Base-by-base conservation (phyloP, 2,797 vertebrate genomes). In the Pristis pectinata region DNA sequence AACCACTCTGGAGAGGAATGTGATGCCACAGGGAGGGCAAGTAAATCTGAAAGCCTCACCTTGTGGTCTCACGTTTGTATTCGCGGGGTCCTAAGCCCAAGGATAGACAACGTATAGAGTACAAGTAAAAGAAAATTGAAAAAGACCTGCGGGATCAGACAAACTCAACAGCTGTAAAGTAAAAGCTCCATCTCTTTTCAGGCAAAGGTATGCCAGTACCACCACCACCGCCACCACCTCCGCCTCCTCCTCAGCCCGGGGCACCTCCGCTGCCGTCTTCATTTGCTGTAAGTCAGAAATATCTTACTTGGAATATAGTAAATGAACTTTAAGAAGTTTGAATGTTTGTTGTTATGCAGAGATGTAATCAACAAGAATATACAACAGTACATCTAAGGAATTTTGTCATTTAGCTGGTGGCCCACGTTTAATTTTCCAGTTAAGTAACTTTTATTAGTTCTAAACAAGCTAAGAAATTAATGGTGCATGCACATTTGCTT, bases 161-260 rank as follows among this genome's bases (percentile, higher is more conserved):
- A 41, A 41, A 22, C 41, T 72, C 27, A 70, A 41, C 70, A 44
- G 9, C 24, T 49, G 24, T 30, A 44, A 72, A 93, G 61, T 41
- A 41, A 10, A 92, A 70, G 41, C 74, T 70, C 61, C 22, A 6
- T 93, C 94, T 44, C 49, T 53, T 94, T 94, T 94, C 92, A 94
- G 92, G 70, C 72, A 76, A 74, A 74, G 30, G 44, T 74, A 94
- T 94, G 92, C 92, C 92, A n/a, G 41, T 74, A 72, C 92, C 92
- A 9, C 67, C 92, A 8, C 67, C 67, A 19, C 92, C 92, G 22
- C 92, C 92, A 10, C 92, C 67, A 10, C 67, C 37, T 41, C 89
- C n/a, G n/a, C n/a, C 89, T 13, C 37, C 89, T 61, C 56, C 87
- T 67, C 87, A 87, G 67, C 37, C 91, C 9, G 64, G 41, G 4